A percentile compares a stretch with the other conserved stretches of the same genome.
These are phyloP conservation scores for Nannobrachium achirus DNA, from an alignment of 2,113 vertebrate species.

Conservation along the genomic window DNA sequence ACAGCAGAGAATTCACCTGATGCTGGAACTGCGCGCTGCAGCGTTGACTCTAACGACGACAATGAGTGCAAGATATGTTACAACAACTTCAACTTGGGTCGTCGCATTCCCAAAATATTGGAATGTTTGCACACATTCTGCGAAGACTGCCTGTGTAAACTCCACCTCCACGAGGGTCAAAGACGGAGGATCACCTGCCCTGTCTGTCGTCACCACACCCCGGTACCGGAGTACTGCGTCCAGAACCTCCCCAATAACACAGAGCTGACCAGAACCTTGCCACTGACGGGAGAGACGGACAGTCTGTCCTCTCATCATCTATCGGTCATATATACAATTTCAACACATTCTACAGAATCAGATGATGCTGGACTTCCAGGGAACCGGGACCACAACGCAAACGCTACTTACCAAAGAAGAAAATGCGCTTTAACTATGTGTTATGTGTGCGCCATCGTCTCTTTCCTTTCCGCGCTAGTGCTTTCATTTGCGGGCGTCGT, in stretches of 20 bases:
- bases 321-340: slow-evolving; percentile 66
- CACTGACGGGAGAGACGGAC: slow-evolving; percentile 69
- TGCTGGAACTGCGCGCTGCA: too few relatives aligned
- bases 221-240: slow-evolving; percentile 80
- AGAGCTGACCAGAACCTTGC: slow-evolving; percentile 71
- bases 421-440: slow-evolving; percentile 70
- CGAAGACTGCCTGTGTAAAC: slow-evolving; percentile 79
- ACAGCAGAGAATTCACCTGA: too few relatives aligned
- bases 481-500: slow-evolving; percentile 82
- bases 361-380: too few relatives aligned
- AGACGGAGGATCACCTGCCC: slow-evolving; percentile 79
- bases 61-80: slow-evolving; percentile 87
- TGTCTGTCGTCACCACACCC: slow-evolving; percentile 82
- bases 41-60: slow-evolving; percentile 65
- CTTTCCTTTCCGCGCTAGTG: slow-evolving; percentile 82
- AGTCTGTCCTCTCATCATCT: slow-evolving; percentile 43
- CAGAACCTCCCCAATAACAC: slow-evolving; percentile 80
- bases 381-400: too few relatives aligned
- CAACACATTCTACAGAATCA: too few relatives aligned
- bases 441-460: slow-evolving; percentile 82
- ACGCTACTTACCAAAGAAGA: too few relatives aligned
- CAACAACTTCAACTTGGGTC: slow-evolving; percentile 83
- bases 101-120: slow-evolving; percentile 80
- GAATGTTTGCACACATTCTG: slow-evolving; percentile 87
- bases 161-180: slow-evolving; percentile 69